Evolutionary conservation across 2,113 vertebrate species (phyloP).

Genomic region (Equus przewalskii): DNA sequence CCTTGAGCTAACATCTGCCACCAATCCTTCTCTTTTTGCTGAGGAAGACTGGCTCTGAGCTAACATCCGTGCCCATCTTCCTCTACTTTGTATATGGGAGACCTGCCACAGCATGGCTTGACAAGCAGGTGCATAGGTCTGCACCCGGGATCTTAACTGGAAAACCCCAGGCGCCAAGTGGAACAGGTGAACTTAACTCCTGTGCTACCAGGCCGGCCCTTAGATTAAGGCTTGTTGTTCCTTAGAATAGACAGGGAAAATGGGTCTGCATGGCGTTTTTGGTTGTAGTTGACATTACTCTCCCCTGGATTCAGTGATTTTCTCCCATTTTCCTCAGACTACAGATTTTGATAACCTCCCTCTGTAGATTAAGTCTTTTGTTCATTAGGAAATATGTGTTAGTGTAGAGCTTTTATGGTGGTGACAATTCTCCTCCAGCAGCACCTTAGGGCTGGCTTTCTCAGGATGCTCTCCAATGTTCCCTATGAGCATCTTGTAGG

Average conservation of each 20-base stretch:
- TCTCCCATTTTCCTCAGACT: not conserved
- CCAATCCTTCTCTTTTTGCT: no score
- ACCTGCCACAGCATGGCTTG: no score
- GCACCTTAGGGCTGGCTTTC: not conserved
- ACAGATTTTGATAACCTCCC: not conserved
- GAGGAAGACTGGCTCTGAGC: no score
- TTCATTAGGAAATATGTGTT: not conserved
- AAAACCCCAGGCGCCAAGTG: no score
- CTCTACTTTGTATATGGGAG: no score
- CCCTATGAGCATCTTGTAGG: not conserved
- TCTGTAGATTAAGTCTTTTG: not conserved
- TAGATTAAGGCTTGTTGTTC: not conserved
- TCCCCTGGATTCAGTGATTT: not conserved
- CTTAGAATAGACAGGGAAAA: not conserved
- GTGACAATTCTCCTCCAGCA: not conserved
- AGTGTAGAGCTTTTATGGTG: not conserved
- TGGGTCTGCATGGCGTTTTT: not conserved
- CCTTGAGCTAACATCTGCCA: no score
- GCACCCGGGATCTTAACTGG: no score
- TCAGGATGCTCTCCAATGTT: not conserved
- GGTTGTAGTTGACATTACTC: not conserved
- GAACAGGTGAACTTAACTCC: no score
- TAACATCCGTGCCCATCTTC: no score
- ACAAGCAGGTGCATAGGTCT: no score
- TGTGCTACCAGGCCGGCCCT: no score